phyloP scores from a whole-genome alignment of 2,113 vertebrate species.

The Fregetta grallaria region DNA sequence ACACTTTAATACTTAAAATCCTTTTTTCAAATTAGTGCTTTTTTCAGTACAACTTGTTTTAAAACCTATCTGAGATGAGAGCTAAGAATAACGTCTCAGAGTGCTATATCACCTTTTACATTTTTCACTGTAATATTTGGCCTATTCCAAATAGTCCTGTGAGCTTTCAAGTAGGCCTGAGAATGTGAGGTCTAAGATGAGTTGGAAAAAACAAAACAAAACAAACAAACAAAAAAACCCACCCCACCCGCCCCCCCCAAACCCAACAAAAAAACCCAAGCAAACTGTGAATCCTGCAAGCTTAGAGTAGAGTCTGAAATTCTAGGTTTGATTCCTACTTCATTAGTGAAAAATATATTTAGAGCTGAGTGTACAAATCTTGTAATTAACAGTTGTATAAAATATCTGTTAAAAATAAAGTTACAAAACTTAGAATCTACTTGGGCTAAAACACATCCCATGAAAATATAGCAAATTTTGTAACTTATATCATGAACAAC shows the following conservation, averaged over 20 bases:
- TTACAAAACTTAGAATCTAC: neutral
- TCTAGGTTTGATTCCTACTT: neutral
- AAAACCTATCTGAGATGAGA: neutral
- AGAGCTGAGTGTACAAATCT: neutral
- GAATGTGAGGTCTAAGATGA: neutral
- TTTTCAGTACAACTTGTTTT: neutral
- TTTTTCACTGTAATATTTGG: neutral
- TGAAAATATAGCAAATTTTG: neutral
- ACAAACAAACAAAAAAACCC: neutral
- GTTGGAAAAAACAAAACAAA: neutral
- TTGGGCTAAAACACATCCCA: neutral
- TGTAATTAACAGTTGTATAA: neutral
- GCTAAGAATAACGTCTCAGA: neutral
- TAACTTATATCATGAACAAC: neutral
- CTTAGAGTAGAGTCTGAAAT: neutral
- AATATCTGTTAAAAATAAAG: neutral
- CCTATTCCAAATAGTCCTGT: neutral
- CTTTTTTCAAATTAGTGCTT: neutral
- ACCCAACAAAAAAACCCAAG: fast-evolving
- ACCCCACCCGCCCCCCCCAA: too few relatives aligned
- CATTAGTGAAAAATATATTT: neutral
- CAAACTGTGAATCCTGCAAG: neutral
- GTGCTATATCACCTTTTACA: neutral
- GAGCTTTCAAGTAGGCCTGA: neutral
- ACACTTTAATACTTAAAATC: neutral